Conservation (phyloP, 2,888 invertebrate genomes). For the Plebejus argus region DNA sequence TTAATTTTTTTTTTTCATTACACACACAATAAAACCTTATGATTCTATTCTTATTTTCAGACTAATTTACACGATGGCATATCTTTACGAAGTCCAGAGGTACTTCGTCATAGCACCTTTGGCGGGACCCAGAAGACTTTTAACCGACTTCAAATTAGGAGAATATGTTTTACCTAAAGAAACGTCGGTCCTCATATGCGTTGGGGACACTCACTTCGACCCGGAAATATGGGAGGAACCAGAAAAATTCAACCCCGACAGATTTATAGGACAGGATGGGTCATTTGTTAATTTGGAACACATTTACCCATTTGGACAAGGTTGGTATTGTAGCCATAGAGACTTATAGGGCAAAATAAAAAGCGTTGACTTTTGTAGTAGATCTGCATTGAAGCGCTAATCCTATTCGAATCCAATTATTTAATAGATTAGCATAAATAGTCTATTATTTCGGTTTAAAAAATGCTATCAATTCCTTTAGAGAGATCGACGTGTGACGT, state of each 20-base stretch:
- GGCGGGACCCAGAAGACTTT: constrained; percentile 74
- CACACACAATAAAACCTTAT: too few species aligned
- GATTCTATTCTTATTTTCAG: constrained; percentile 51
- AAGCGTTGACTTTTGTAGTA: too few species aligned
- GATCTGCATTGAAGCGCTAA: too few species aligned
- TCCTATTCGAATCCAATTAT: too few species aligned
- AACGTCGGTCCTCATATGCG: constrained; percentile 77
- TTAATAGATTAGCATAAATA: too few species aligned
- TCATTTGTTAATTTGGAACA: constrained; percentile 75
- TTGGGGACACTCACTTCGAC: constrained; percentile 76
- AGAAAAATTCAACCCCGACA: constrained; percentile 80
- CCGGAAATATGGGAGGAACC: constrained; percentile 81
- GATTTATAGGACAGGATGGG: constrained; percentile 81
- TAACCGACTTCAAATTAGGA: constrained; percentile 60
- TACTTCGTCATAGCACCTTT: constrained; percentile 78
- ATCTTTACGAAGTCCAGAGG: constrained; percentile 79
- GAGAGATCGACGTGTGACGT: too few species aligned
- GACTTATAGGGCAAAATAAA: too few species aligned
- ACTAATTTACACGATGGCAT: constrained; percentile 77
- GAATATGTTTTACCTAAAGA: constrained; percentile 72
- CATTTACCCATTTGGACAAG: constrained; percentile 84
- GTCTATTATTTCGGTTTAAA: too few species aligned
- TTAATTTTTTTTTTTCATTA: too few species aligned
- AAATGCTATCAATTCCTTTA: too few species aligned
- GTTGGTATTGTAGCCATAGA: constrained; percentile 59